Conservation (phyloP, 2,113 vertebrate genomes). For the Zootoca vivipara region DNA sequence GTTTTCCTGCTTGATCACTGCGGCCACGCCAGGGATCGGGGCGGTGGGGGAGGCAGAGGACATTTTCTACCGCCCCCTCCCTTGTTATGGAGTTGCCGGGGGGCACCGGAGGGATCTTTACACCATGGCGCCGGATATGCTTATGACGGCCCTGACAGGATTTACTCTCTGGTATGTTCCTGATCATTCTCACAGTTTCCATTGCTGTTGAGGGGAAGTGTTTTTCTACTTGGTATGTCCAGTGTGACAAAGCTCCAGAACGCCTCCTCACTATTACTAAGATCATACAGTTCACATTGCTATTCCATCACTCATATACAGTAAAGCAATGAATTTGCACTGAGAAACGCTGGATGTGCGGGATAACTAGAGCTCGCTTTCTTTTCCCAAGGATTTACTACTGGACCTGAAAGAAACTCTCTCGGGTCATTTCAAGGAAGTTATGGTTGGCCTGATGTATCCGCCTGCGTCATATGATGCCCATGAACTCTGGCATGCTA, state of each 20-base stretch:
- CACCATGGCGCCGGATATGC: no score
- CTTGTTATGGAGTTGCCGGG: no score
- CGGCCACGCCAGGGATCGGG: no score
- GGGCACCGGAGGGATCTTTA: no score
- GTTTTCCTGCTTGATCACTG: no score
- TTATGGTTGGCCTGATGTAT: slow-evolving; percentile 83
- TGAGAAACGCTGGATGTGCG: not conserved
- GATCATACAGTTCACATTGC: no score
- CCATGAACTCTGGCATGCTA: slow-evolving; percentile 82
- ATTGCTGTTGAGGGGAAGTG: not conserved
- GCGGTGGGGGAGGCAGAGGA: no score
- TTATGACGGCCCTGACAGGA: no score
- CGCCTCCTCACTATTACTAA: not conserved
- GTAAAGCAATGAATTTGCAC: not conserved
- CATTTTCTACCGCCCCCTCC: no score
- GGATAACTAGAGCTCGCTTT: not conserved
- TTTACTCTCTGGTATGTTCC: no score
- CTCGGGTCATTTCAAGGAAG: slow-evolving; percentile 81
- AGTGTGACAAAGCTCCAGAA: not conserved
- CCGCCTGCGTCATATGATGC: slow-evolving; percentile 76
- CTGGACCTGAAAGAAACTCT: slow-evolving; percentile 77
- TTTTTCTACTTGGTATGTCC: not conserved
- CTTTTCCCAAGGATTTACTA: slow-evolving; percentile 71
- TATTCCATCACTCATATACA: not conserved
- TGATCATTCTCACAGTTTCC: no score